Conservation (phyloP, 2,888 invertebrate species). For the Rhingia rostrata region DNA sequence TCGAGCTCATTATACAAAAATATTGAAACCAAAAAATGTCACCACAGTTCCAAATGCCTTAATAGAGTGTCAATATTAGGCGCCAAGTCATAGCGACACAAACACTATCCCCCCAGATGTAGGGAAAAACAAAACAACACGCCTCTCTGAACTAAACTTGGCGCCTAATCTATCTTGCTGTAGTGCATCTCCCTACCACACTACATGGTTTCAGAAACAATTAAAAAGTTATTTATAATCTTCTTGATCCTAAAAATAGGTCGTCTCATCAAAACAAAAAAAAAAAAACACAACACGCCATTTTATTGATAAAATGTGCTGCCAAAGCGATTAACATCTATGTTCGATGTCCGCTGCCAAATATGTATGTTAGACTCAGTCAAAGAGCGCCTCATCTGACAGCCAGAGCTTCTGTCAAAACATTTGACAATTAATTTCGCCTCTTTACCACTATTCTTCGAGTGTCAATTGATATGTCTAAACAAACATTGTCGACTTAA, state of each 20-base stretch:
- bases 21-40: too few species aligned
- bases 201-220: constrained; percentile 3
- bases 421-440: constrained; percentile 36
- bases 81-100: too few species aligned
- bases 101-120: too few species aligned
- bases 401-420: constrained; percentile 17
- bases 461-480: constrained; percentile 37
- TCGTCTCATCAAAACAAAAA: constrained; percentile 26
- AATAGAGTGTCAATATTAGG: too few species aligned
- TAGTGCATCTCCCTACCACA: constrained; percentile 9
- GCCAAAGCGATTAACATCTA: constrained; percentile 14
- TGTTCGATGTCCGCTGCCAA: constrained; percentile 26
- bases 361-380: constrained; percentile 30
- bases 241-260: constrained; percentile 28
- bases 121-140: neutral
- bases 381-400: constrained; percentile 7
- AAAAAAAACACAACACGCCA: constrained; percentile 8
- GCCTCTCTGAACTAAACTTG: neutral
- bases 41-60: too few species aligned
- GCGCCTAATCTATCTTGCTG: neutral
- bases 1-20: too few species aligned
- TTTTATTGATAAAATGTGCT: neutral
- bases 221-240: constrained; percentile 44
- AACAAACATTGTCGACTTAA: constrained; percentile 35
- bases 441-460: neutral